phyloP scores from a whole-genome alignment of 1,140 invertebrate genomes.

The Sycobia sp. region DNA sequence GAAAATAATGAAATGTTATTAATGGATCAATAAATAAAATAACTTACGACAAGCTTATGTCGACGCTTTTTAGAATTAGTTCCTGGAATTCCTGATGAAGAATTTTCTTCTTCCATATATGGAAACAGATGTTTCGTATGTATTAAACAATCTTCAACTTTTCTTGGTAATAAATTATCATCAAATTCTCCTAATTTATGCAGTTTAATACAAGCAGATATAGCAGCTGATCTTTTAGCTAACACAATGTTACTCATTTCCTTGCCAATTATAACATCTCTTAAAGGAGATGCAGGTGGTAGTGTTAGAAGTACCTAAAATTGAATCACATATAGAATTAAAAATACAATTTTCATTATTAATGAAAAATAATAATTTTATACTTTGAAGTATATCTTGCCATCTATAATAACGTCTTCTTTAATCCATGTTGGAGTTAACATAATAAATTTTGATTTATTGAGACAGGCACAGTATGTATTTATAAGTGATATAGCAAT shows the following conservation, averaged over 20 bases:
- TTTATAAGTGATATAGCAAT: constrained; percentile 76
- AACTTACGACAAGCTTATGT: constrained; percentile 59
- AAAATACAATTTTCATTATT: too few species aligned
- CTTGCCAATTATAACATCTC: constrained; percentile 40
- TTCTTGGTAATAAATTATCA: constrained; percentile 75
- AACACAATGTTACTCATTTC: constrained; percentile 64
- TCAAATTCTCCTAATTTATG: constrained; percentile 78
- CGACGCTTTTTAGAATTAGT: constrained; percentile 74
- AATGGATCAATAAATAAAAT: too few species aligned
- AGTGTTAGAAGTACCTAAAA: constrained; percentile 52
- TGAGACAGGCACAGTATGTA: constrained; percentile 78
- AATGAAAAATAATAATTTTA: too few species aligned
- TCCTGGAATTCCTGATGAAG: constrained; percentile 60
- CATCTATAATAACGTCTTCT: constrained; percentile 4
- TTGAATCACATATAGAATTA: too few species aligned
- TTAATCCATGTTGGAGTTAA: constrained; percentile 72
- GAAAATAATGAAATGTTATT: too few species aligned
- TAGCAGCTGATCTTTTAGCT: constrained; percentile 82
- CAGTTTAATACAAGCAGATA: constrained; percentile 75
- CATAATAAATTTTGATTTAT: constrained; percentile 81
- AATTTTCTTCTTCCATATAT: constrained; percentile 60
- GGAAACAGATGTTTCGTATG: constrained; percentile 57
- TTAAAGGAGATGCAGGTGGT: constrained; percentile 45
- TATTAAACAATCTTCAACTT: constrained; percentile 49
- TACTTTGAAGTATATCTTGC: not conserved